Percentiles rank a stretch among this genome's conserved stretches.
phyloP scores from a whole-genome alignment of 1,140 invertebrate species.

The Calliopsis andreniformis region DNA sequence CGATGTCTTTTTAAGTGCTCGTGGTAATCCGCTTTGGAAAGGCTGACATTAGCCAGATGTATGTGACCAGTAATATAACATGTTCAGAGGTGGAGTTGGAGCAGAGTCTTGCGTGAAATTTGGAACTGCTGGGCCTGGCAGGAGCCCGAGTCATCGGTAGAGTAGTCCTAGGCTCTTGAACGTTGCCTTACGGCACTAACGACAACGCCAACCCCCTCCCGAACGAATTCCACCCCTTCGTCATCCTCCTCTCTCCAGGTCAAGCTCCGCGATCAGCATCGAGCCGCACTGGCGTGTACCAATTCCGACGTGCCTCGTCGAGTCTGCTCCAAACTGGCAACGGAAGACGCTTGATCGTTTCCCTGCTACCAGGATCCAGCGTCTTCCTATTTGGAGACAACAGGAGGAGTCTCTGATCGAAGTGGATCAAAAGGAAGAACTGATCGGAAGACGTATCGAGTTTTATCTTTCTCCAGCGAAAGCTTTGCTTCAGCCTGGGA shows the following conservation, averaged over 20 bases:
- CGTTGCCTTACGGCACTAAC: constrained; percentile 63
- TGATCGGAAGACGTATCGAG: too few relatives aligned
- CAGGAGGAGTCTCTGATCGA: too few relatives aligned
- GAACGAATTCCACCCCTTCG: constrained; percentile 42
- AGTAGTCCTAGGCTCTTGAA: constrained; percentile 55
- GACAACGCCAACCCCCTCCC: constrained; percentile 46
- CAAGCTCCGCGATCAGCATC: constrained; percentile 66
- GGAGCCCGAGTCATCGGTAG: constrained; percentile 30
- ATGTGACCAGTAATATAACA: too few relatives aligned
- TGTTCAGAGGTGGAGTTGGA: too few relatives aligned
- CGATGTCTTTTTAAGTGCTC: too few relatives aligned
- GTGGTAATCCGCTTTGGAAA: too few relatives aligned
- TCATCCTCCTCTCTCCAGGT: constrained; percentile 32
- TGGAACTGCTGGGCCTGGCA: constrained; percentile 24
- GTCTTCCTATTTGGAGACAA: too few relatives aligned
- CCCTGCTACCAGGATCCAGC: background rate
- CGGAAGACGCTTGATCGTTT: background rate
- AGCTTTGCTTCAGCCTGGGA: too few relatives aligned
- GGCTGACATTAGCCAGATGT: too few relatives aligned
- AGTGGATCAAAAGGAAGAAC: too few relatives aligned
- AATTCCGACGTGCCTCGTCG: constrained; percentile 32
- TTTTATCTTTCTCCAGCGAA: too few relatives aligned
- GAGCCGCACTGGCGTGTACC: constrained; percentile 55
- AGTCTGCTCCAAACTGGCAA: constrained; percentile 18
- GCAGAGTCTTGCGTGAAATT: constrained; percentile 34